Base-by-base conservation (phyloP, 2,797 vertebrate genomes). In the Poeciliopsis turneri region DNA sequence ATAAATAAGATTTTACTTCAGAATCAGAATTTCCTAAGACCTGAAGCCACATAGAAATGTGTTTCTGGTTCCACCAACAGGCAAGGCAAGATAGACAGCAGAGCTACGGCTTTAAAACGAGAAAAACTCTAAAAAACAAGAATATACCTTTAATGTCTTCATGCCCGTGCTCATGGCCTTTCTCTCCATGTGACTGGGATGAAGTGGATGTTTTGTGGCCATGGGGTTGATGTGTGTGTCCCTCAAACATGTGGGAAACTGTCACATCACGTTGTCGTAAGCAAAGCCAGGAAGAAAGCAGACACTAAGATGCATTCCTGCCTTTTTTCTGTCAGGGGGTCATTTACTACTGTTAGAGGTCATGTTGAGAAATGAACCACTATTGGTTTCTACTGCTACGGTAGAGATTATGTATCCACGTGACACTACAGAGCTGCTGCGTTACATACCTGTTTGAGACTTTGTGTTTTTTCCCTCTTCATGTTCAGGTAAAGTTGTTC, bases 181-280 rank as follows among this genome's bases (percentile, higher is more conserved):
- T 23, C 47, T 47, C 72, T 36, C 78, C 33, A 13, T 81, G 71
- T 23, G 46, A 74, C 47, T 72, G 77, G 61, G 75, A 36, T 45
- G 76, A 75, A n/a, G 61, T 51, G 57, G 78, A n/a, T 51, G 78
- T 78, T 73, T 45, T 76, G 43, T 84, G 79, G 30, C n/a, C 28
- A 5, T 72, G 77, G 2, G 49, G 78, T n/a, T 79, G 75, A 51
- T 45, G 68, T 53, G 1, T 2, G 4, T 80, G 53, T 43, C 30
- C 80, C 39, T 80, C 79, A 74, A 20, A 79, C 23, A 5, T 33
- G 23, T 74, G 72, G 64, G 75, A 70, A 71, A 76, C 87, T 90
- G 77, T 75, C 33, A 77, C 55, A 76, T 25, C 61, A 76, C 70
- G 51, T 68, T 79, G 77, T 46, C 28, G 72, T 18, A 75, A 78